Percentiles rank a stretch among this genome's conserved stretches.
These are phyloP conservation scores for Gobio occitaniae DNA, from an alignment of 2,797 vertebrate species.

Conservation along the genomic window DNA sequence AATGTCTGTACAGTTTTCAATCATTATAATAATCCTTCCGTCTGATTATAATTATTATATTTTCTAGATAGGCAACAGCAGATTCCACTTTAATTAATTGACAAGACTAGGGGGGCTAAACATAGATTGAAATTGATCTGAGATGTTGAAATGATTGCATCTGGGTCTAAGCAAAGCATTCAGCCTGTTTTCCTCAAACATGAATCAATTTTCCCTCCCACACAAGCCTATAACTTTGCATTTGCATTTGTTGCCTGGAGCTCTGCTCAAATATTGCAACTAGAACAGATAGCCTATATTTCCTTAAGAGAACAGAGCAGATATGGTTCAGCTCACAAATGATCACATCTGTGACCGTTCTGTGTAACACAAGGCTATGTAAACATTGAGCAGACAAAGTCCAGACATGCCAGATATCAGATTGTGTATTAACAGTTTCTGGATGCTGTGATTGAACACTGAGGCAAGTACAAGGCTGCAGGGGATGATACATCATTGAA, in stretches of 20 bases:
- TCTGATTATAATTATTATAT: neutral
- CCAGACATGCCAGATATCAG: conserved; percentile 35
- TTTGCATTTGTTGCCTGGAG: conserved; percentile 41
- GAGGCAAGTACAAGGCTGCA: neutral
- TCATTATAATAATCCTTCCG: neutral
- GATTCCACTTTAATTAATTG: neutral
- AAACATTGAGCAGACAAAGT: conserved; percentile 46
- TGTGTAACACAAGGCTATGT: conserved; percentile 20
- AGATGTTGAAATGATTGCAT: conserved; percentile 29
- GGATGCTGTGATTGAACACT: conserved; percentile 18
- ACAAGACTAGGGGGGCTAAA: neutral
- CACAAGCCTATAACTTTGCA: conserved; percentile 41
- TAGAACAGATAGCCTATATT: neutral
- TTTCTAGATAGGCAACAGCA: neutral
- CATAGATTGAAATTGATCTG: conserved; percentile 17
- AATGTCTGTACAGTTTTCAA: neutral
- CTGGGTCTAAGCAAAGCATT: conserved; percentile 5
- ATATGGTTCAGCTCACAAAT: conserved; percentile 25
- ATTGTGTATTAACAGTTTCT: conserved; percentile 8
- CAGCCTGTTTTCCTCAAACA: neutral
- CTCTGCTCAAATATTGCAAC: conserved; percentile 17
- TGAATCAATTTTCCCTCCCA: conserved; percentile 47
- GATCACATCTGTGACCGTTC: neutral
- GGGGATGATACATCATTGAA: neutral
- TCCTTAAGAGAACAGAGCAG: conserved; percentile 12